Percentiles rank a stretch among this genome's conserved stretches.
Conservation (phyloP, 2,888 invertebrate species). For the Drosophila meridiana region DNA sequence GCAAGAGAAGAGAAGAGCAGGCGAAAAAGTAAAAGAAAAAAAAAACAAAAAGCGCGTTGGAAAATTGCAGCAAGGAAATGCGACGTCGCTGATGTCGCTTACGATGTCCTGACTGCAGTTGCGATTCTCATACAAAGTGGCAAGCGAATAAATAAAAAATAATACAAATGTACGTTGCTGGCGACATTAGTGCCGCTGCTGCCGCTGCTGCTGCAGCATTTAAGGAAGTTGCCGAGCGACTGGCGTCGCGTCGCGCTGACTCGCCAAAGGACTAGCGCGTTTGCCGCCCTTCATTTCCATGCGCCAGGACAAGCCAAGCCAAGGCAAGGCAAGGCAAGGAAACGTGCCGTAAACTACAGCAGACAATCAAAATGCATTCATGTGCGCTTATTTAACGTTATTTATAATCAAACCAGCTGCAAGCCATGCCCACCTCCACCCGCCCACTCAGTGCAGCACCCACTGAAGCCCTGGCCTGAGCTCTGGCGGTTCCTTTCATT, state of each 20-base stretch:
- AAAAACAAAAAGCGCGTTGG: constrained; percentile 47
- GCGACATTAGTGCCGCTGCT: constrained; percentile 61
- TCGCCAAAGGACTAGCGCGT: constrained; percentile 37
- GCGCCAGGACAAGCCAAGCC: constrained; percentile 15
- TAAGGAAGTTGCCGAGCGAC: constrained; percentile 63
- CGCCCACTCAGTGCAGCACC: neutral
- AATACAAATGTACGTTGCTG: constrained; percentile 61
- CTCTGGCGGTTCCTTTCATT: constrained; percentile 27
- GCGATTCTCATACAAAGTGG: constrained; percentile 66
- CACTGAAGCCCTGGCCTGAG: neutral
- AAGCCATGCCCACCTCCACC: neutral
- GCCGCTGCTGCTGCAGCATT: constrained; percentile 50
- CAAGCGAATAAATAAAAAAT: constrained; percentile 71
- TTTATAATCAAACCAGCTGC: constrained; percentile 66
- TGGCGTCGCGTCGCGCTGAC: constrained; percentile 6
- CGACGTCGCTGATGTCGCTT: constrained; percentile 52
- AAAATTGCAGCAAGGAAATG: constrained; percentile 77
- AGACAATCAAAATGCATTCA: constrained; percentile 81
- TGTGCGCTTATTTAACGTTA: constrained; percentile 76
- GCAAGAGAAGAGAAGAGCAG: neutral
- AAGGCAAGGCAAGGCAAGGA: constrained; percentile 35
- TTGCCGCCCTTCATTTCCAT: constrained; percentile 56
- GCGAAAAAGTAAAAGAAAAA: neutral
- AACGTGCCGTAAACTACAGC: constrained; percentile 72
- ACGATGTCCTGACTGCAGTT: constrained; percentile 49